Evolutionary conservation across 2,797 vertebrate genomes (phyloP), one percentile per base, ranked within the genome.

Genomic region (Smutsia gigantea): DNA sequence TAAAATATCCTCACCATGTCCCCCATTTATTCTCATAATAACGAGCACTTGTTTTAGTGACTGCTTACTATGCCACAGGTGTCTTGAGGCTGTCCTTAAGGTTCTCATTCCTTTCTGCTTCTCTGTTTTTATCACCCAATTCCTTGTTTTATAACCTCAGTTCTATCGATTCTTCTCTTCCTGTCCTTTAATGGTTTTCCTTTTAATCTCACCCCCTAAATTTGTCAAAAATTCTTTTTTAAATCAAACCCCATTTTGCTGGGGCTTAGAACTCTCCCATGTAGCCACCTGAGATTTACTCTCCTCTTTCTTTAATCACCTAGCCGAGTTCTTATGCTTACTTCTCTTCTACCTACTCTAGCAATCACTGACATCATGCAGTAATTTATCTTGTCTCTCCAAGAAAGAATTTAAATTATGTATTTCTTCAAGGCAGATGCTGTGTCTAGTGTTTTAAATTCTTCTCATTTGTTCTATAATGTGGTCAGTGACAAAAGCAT

Each of bases 401-500:
- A 82, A 90, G 69, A 91, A 81, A 93, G 46, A 96, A 85, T 91
- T 94, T 75, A 93, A 93, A 87, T 77, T 96, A 34, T 31, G 7
- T 69, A 91, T 95, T 96, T 96, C 86, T 94, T 96, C 37, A 93
- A 94, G 78, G 39, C 42, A 78, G 59, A 19, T 57, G 61, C 39
- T 81, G 37, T 94, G 17, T 29, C 84, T 95, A 96, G 96, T 95
- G 75, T 92, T 95, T 90, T 94, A 96, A 93, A 92, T 75, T 93
- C 77, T 86, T 91, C 74, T 97, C 85, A 96, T 89, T 96, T 93
- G 66, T 94, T 93, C 37, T 72, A 34, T 78, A 94, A 90, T 90
- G 49, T 88, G 79, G 82, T 95, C 92, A 77, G 68, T 85, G 87
- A 97, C 78, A 94, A 97, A 96, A 96, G 93, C 83, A 78, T 90